Base-by-base conservation (phyloP, 2,113 vertebrate genomes). In the Hippoglossus stenolepis region DNA sequence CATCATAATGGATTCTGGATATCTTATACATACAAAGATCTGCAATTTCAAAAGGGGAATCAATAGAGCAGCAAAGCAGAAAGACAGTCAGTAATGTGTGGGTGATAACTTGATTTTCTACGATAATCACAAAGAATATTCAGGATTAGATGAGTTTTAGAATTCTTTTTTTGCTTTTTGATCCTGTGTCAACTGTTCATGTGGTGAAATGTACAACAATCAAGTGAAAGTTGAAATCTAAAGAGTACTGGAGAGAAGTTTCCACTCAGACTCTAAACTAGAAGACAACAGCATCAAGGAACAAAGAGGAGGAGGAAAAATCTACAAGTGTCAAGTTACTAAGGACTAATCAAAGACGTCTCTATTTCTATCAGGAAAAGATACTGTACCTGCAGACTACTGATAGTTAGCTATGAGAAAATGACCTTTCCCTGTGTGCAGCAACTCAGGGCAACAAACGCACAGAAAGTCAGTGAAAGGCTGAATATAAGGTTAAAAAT, bases 361-460 rank as follows among this genome's bases (percentile, higher is more conserved):
- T 31, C 31, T 31, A 31, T 31, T 7, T 31, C 31, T 31, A 31
- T 31, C 21, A 71, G 60, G 47, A 38, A 24, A 78, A 26, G 0
- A 45, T 10, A 51, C 10, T 57, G 20, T 1, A 24, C 3, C 6
- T 21, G n/a, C 43, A 69, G 45, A 70, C 18, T 49, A 8, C 21
- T 0, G 0, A 70, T 20, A 57, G 1, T 21, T 31, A 15, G 23
- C 31, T 23, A 35, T 9, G 28, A 35, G 11, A 45, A 40, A n/a
- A 23, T 2, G 20, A 56, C 59, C 60, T 7, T 14, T 49, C 24
- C 5, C 18, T 13, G 2, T 49, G 56, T 70, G 67, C 18, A 73
- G 14, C 63, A 80, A 73, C 80, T 86, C 73, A 80, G 63, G 43
- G 62, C 8, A 64, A 51, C 9, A 49, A 70, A 70, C 6, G 6